Percentiles rank a stretch among this genome's conserved stretches.
These are phyloP conservation scores for Crossocerus cetratus DNA, from an alignment of 2,888 invertebrate genomes.

Conservation along the genomic window DNA sequence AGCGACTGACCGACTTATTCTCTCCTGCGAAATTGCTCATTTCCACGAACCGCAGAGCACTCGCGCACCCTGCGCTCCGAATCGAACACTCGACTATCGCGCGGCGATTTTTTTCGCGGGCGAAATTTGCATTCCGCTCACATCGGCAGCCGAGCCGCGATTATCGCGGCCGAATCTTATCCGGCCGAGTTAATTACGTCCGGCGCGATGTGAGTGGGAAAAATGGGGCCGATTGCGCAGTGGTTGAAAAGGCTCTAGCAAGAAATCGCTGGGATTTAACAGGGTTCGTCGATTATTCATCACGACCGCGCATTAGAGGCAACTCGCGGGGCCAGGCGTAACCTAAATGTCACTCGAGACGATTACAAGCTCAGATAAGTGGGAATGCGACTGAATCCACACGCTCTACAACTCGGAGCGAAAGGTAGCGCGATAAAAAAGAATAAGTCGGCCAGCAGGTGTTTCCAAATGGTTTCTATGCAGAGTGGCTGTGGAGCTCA, in stretches of 20 bases:
- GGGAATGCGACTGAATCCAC: not conserved
- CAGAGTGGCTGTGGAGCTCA: constrained; percentile 3
- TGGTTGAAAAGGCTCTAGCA: not conserved
- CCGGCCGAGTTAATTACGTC: not conserved
- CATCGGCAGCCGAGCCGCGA: not conserved
- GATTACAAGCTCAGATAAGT: not conserved
- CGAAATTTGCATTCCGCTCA: not conserved
- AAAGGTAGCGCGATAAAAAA: not conserved
- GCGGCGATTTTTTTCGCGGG: not conserved
- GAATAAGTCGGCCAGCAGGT: constrained; percentile 42
- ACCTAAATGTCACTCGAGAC: not conserved
- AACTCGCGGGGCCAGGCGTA: not conserved
- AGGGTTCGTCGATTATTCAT: not conserved
- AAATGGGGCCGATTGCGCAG: not conserved
- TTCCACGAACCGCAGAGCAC: not conserved
- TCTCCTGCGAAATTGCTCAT: not conserved
- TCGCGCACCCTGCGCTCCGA: not conserved
- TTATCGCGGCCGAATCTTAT: not conserved
- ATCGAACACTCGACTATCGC: not conserved
- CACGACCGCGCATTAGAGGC: not conserved
- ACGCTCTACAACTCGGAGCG: not conserved
- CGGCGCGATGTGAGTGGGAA: not conserved
- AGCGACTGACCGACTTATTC: too few species aligned
- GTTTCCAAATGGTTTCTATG: constrained; percentile 37
- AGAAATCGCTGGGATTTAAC: not conserved